Base-by-base conservation (phyloP, 2,888 invertebrate species). In the Spodoptera littoralis region DNA sequence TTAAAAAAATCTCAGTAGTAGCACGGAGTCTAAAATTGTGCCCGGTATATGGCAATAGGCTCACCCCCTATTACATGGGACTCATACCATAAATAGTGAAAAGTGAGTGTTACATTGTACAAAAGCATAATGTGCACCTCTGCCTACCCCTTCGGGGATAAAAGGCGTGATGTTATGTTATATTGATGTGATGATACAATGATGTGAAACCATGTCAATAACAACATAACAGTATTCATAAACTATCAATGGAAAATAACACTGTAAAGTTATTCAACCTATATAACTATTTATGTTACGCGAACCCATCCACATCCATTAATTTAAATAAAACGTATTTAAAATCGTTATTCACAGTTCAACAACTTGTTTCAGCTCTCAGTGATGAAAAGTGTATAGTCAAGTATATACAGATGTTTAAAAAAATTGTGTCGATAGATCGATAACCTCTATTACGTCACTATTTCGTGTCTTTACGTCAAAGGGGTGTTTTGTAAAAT, bases 161-260 rank as follows among this genome's bases (percentile, higher is more conserved):
- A n/a, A n/a, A n/a, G n/a, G n/a, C n/a, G n/a, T n/a, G n/a, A n/a
- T n/a, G n/a, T n/a, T n/a, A n/a, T n/a, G n/a, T n/a, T n/a, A n/a
- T n/a, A n/a, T n/a, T n/a, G n/a, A n/a, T n/a, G n/a, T n/a, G n/a
- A n/a, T n/a, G n/a, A n/a, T n/a, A n/a, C n/a, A n/a, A n/a, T n/a
- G n/a, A 18, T 18, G 18, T 18, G 2, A 18, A 18, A 18, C 4
- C 36, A 36, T 36, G 36, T 36, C 5, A n/a, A 12, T n/a, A 45
- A 30, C 11, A 24, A 45, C 41, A 64, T 64, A 52, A 55, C 45
- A 49, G 18, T 70, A 64, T 64, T 36, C 58, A 70, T 69, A 56
- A 62, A 55, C 49, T 18, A 64, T 59, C 49, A 67, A 52, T 24
- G 22, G 12, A 45, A 22, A 59, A 49, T 45, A 48, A 63, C 18